Percentiles rank a stretch among this genome's conserved stretches.
These are phyloP conservation scores for Leptobrachium ailaonicum DNA, from an alignment of 2,113 vertebrate genomes.

Conservation along the genomic window DNA sequence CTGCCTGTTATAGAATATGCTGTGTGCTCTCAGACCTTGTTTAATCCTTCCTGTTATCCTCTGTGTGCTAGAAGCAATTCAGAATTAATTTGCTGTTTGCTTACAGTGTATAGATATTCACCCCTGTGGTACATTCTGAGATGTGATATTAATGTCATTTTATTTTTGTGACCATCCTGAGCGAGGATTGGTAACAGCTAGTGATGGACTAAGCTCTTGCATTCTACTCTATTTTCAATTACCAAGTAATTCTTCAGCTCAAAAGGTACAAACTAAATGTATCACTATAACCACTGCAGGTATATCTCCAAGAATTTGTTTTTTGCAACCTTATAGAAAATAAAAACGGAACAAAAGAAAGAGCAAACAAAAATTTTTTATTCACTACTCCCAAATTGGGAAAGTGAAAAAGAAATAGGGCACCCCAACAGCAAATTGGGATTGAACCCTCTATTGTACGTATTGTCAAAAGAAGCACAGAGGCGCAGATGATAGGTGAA, in stretches of 20 bases:
- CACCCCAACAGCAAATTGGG: too few relatives aligned
- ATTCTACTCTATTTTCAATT: background rate
- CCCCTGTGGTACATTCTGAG: slow-evolving; percentile 29
- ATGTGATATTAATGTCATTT: slow-evolving; percentile 29
- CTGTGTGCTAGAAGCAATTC: slow-evolving; percentile 45
- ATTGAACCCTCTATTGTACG: too few relatives aligned
- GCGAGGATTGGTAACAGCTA: slow-evolving; percentile 13
- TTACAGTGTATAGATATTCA: slow-evolving; percentile 39
- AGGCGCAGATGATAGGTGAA: too few relatives aligned
- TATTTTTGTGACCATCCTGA: slow-evolving; percentile 23
- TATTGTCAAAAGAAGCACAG: too few relatives aligned
- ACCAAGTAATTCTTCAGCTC: background rate
- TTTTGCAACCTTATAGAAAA: too few relatives aligned
- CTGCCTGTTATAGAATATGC: slow-evolving; percentile 20
- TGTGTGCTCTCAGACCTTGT: slow-evolving; percentile 34
- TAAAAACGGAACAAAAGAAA: too few relatives aligned
- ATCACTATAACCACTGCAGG: too few relatives aligned
- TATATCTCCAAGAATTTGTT: too few relatives aligned
- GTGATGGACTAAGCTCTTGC: slow-evolving; percentile 6
- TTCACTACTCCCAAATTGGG: too few relatives aligned
- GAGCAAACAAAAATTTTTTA: too few relatives aligned
- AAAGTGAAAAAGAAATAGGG: too few relatives aligned
- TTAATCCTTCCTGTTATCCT: slow-evolving; percentile 45
- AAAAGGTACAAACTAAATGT: background rate
- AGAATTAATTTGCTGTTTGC: slow-evolving; percentile 41